These are phyloP conservation scores for Oxytorus armatus DNA, from an alignment of 2,888 invertebrate genomes.

Conservation along the genomic window DNA sequence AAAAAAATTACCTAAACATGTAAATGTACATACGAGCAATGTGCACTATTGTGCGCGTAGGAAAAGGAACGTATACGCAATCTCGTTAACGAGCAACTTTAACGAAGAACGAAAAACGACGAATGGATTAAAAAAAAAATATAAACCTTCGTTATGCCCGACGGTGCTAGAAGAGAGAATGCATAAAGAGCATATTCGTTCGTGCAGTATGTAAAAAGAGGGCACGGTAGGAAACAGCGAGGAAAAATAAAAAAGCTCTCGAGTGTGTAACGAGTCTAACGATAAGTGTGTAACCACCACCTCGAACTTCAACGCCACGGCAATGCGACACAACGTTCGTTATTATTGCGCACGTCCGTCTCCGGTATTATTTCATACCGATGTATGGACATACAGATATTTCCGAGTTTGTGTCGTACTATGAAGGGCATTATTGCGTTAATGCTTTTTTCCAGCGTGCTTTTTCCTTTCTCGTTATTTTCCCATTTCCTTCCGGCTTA, in stretches of 20 bases:
- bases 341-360: constrained; percentile 20
- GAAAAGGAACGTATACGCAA: constrained; percentile 3
- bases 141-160: not conserved
- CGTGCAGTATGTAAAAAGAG: not conserved
- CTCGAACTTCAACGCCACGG: not conserved
- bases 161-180: not conserved
- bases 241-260: constrained; percentile 12
- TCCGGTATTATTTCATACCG: constrained; percentile 19
- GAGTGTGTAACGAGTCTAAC: constrained; percentile 31
- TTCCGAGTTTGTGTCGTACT: not conserved
- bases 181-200: not conserved
- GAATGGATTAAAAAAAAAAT: not conserved
- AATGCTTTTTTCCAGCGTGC: constrained; percentile 1
- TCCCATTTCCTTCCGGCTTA: not conserved
- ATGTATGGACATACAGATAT: constrained; percentile 7
- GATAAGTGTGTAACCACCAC: constrained; percentile 41
- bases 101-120: constrained; percentile 12
- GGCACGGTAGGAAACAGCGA: not conserved
- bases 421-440: not conserved
- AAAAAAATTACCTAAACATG: too few relatives aligned
- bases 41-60: too few relatives aligned
- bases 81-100: constrained; percentile 36
- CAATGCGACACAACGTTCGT: not conserved
- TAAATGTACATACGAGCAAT: too few relatives aligned
- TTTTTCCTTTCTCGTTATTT: not conserved